Percentiles rank a stretch among this genome's conserved stretches.
phyloP scores from a whole-genome alignment of 1,140 invertebrate genomes.

The Lordiphosa stackelbergi region DNA sequence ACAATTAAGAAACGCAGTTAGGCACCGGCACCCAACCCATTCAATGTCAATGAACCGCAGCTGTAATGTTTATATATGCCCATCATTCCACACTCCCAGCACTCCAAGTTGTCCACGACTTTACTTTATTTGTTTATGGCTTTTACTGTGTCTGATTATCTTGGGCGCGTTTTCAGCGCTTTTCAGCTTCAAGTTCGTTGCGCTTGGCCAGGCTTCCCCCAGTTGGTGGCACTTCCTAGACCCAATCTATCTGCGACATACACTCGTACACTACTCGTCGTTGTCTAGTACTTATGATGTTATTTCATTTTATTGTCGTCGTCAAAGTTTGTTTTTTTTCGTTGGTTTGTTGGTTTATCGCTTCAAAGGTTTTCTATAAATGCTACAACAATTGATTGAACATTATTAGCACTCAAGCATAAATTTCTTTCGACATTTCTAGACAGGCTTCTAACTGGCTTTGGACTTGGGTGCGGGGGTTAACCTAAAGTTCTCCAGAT shows the following conservation, averaged over 20 bases:
- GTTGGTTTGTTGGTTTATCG: constrained; percentile 62
- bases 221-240: constrained; percentile 2
- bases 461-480: background rate
- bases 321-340: constrained; percentile 42
- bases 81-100: constrained; percentile 31
- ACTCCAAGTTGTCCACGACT: constrained; percentile 50
- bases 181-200: constrained; percentile 66
- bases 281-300: constrained; percentile 58
- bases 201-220: constrained; percentile 53
- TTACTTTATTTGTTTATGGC: constrained; percentile 72
- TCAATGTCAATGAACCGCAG: constrained; percentile 70
- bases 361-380: constrained; percentile 52
- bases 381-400: constrained; percentile 65
- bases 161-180: constrained; percentile 50
- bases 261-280: constrained; percentile 15
- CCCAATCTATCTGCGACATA: constrained; percentile 6
- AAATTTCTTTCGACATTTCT: constrained; percentile 54
- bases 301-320: constrained; percentile 67
- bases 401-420: constrained; percentile 73
- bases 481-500: constrained; percentile 3
- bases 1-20: constrained; percentile 72
- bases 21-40: constrained; percentile 38
- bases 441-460: constrained; percentile 25
- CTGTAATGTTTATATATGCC: constrained; percentile 45
- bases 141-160: constrained; percentile 67